Conservation (phyloP, 2,797 vertebrate species). For the Rhynchonycteris naso region DNA sequence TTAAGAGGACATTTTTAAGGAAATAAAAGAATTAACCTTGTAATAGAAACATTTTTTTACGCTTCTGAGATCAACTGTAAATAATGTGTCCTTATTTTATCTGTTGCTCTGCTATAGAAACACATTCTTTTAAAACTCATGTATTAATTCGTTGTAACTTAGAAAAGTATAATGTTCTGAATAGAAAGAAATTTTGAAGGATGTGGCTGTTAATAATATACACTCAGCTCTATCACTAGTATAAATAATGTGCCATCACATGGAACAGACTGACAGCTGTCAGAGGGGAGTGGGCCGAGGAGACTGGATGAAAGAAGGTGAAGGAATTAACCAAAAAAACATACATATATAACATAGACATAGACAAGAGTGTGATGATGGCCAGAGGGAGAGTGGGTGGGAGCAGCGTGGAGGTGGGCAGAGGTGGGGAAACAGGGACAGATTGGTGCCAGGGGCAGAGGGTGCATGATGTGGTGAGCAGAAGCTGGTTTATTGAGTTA, state of each 20-base stretch:
- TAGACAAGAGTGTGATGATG: no score
- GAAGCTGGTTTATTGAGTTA: no score
- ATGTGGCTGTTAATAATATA: neutral
- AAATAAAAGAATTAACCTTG: neutral
- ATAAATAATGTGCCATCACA: neutral
- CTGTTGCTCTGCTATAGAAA: neutral
- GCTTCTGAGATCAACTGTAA: neutral
- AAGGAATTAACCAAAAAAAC: no score
- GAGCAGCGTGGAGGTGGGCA: no score
- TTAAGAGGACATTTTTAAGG: constrained; percentile 21
- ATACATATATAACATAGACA: no score
- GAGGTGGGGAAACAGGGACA: no score
- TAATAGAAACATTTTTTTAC: neutral
- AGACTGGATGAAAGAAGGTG: no score
- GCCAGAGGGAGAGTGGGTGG: no score
- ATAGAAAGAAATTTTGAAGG: neutral
- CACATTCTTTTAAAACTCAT: constrained; percentile 4
- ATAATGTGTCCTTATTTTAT: neutral
- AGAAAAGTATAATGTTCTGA: neutral
- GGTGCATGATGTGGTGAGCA: no score
- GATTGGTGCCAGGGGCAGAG: no score
- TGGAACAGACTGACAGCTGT: no score
- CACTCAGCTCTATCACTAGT: neutral
- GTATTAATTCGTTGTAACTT: neutral
- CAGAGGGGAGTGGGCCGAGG: no score